Evolutionary conservation across 2,888 invertebrate genomes (phyloP), one percentile per base, ranked within the genome.

Genomic region (Lasiommata megera): DNA sequence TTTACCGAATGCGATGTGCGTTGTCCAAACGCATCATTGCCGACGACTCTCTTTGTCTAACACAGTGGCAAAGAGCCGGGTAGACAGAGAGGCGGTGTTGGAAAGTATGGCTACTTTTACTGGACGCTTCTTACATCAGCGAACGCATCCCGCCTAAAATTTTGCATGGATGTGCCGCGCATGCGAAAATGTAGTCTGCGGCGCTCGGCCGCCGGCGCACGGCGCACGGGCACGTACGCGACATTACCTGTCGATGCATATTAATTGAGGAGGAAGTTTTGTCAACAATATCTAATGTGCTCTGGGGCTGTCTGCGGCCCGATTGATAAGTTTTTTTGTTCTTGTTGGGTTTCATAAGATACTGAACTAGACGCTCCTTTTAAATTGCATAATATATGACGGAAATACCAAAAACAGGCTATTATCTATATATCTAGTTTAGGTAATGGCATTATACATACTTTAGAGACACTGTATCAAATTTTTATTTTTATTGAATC

Each of bases 231-330:
- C 89, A 89, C 89, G 88, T 89, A 73, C 82, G 67, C 77, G 73
- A 82, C 78, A 84, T 87, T 87, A 88, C 86, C 86, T 84, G 84
- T 68, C 76, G 88, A 88, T 88, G 89, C 88, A 90, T 90, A 90
- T 88, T 86, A 87, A 90, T 88, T 63, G 70, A 81, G 79, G 77
- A 89, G 89, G 89, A 90, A 90, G 89, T 88, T 88, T 90, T 89
- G 89, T 88, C 79, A 88, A 90, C 86, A 90, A 90, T 90, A 90
- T 88, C 86, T 89, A 90, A 89, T 89, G 88, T 85, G 83, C 84
- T 82, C 82, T 66, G 77, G 81, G 79, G 79, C 72, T 71, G 74
- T 63, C 68, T 63, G 88, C 89, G 89, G 89, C 76, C 64, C 77
- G 76, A 88, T 88, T 89, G 86, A 88, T 84, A 82, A n/a, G 76